phyloP scores from a whole-genome alignment of 2,888 invertebrate genomes.

The Cerceris ruficornis region DNA sequence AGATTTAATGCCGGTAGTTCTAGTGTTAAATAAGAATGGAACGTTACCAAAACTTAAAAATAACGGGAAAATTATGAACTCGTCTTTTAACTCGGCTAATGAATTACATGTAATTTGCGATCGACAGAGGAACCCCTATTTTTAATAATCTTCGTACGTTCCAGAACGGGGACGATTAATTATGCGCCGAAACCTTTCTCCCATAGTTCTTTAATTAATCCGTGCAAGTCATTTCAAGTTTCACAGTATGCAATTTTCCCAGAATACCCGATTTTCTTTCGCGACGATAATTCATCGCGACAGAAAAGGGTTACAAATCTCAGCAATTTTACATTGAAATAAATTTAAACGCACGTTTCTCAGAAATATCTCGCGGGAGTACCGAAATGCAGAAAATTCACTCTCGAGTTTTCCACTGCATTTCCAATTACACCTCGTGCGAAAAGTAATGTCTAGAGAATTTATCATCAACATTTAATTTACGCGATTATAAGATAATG shows the following conservation, averaged over 20 bases:
- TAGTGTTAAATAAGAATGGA: neutral
- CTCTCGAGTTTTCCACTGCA: too few relatives aligned
- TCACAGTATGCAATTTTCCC: neutral
- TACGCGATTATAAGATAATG: too few relatives aligned
- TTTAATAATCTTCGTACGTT: slow-evolving; percentile 15
- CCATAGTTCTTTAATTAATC: slow-evolving; percentile 20
- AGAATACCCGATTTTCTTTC: neutral
- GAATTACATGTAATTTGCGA: slow-evolving; percentile 21
- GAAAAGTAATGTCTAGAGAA: too few relatives aligned
- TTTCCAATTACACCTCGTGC: too few relatives aligned
- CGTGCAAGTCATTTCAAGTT: neutral
- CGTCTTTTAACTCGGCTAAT: slow-evolving; percentile 26
- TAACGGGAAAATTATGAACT: neutral
- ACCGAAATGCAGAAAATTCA: too few relatives aligned
- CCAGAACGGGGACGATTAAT: slow-evolving; percentile 22
- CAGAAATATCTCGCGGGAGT: neutral
- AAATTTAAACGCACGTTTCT: neutral
- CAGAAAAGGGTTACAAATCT: neutral
- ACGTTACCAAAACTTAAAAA: neutral
- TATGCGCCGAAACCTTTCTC: slow-evolving; percentile 22
- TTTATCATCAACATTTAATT: too few relatives aligned
- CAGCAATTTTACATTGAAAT: neutral
- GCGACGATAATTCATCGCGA: neutral
- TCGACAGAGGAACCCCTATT: slow-evolving; percentile 25
- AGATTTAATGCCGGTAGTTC: too few relatives aligned